These are phyloP conservation scores for Spialia ferax DNA, from an alignment of 2,888 invertebrate genomes.

Conservation along the genomic window DNA sequence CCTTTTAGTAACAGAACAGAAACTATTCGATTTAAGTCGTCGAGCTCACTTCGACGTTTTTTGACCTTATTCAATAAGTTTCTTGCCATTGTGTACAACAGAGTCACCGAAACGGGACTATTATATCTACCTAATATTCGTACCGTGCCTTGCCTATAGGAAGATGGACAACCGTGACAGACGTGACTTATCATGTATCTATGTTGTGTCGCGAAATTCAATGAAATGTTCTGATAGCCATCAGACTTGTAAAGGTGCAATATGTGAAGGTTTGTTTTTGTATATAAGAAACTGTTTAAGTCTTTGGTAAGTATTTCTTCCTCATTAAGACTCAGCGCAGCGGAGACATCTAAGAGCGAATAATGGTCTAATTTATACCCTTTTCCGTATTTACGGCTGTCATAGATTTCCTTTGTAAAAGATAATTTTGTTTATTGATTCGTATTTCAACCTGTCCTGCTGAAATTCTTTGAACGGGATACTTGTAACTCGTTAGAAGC, in stretches of 20 bases:
- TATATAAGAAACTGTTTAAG: background rate
- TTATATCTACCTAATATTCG: background rate
- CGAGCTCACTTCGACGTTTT: constrained; percentile 35
- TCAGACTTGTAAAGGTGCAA: too few relatives aligned
- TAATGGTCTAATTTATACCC: background rate
- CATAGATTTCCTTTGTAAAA: background rate
- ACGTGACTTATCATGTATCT: constrained; percentile 11
- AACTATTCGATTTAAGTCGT: constrained; percentile 20
- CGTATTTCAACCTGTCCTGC: too few relatives aligned
- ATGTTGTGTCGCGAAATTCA: background rate
- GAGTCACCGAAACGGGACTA: constrained; percentile 55
- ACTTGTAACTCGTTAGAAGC: background rate
- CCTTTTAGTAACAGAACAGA: too few relatives aligned
- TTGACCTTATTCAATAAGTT: constrained; percentile 46
- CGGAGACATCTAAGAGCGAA: background rate
- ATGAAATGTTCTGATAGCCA: background rate
- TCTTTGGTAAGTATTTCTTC: background rate
- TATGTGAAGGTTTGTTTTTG: background rate
- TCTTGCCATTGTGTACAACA: constrained; percentile 66
- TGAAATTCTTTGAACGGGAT: background rate
- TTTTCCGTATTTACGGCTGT: background rate
- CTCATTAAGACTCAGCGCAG: background rate
- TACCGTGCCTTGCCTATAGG: constrained; percentile 38
- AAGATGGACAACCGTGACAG: constrained; percentile 9
- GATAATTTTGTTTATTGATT: background rate